phyloP scores from a whole-genome alignment of 2,888 invertebrate species.

The Amiota mariae region DNA sequence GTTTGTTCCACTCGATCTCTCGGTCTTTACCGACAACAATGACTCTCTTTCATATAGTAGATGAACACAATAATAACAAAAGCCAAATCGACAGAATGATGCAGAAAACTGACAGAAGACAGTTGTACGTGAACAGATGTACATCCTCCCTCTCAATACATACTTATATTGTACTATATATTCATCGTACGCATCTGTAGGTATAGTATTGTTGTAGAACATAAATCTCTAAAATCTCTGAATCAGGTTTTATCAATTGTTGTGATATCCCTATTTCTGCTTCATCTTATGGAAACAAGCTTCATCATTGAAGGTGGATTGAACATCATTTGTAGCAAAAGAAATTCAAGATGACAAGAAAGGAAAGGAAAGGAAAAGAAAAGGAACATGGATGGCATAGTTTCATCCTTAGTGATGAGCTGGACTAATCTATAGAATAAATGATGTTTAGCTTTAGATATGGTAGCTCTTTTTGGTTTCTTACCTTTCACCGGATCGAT shows the following conservation, averaged over 20 bases:
- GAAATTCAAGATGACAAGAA: neutral
- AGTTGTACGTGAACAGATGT: slow-evolving; percentile 55
- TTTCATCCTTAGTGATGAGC: neutral
- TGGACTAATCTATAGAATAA: too few relatives aligned
- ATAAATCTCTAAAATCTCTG: neutral
- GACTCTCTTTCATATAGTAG: slow-evolving; percentile 48
- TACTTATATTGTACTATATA: neutral
- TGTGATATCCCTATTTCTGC: neutral
- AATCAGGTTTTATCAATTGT: slow-evolving; percentile 24
- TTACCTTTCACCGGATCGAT: slow-evolving; percentile 71
- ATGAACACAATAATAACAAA: slow-evolving; percentile 3
- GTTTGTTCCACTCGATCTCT: slow-evolving; percentile 11
- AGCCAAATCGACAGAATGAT: slow-evolving; percentile 37
- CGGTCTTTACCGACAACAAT: slow-evolving; percentile 41
- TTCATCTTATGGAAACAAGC: too few relatives aligned
- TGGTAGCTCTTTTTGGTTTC: slow-evolving; percentile 37
- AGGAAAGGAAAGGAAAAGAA: neutral
- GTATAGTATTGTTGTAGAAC: neutral
- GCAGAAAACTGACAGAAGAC: slow-evolving; percentile 31
- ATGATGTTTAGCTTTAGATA: neutral
- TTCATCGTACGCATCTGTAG: too few relatives aligned
- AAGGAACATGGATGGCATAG: slow-evolving; percentile 33
- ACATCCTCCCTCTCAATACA: slow-evolving; percentile 45
- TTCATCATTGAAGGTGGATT: neutral
- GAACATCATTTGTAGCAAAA: neutral